A percentile compares a stretch with the other conserved stretches of the same genome.
phyloP scores from a whole-genome alignment of 2,797 vertebrate genomes.

The Darevskia nairensis region DNA sequence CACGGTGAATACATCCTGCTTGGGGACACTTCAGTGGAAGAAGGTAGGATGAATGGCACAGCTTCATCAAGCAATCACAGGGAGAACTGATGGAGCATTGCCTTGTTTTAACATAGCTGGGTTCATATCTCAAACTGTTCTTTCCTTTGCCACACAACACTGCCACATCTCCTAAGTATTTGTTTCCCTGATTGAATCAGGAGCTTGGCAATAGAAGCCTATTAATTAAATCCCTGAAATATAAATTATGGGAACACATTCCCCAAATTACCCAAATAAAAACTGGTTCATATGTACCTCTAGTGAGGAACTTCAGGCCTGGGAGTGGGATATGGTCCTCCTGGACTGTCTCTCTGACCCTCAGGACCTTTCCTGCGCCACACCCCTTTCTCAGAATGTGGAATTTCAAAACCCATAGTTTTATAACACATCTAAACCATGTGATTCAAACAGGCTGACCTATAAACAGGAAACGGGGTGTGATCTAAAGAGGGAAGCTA shows the following conservation, averaged over 20 bases:
- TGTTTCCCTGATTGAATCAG: not conserved
- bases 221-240: not conserved
- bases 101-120: not conserved
- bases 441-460: not conserved
- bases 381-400: not conserved
- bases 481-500: not conserved
- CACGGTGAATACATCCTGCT: slow-evolving; percentile 89
- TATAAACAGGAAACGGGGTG: not conserved
- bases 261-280: too few relatives aligned
- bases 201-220: not conserved
- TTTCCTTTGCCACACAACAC: not conserved
- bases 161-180: not conserved
- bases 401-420: not conserved
- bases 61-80: accelerated
- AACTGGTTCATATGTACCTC: too few relatives aligned
- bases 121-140: not conserved
- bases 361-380: too few relatives aligned
- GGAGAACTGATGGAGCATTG: not conserved
- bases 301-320: too few relatives aligned
- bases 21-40: slow-evolving; percentile 93
- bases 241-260: not conserved
- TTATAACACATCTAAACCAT: not conserved
- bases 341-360: too few relatives aligned
- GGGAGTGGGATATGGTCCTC: too few relatives aligned
- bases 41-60: slow-evolving; percentile 80